Base-by-base conservation (phyloP, 2,113 vertebrate species). In the Motacilla alba region DNA sequence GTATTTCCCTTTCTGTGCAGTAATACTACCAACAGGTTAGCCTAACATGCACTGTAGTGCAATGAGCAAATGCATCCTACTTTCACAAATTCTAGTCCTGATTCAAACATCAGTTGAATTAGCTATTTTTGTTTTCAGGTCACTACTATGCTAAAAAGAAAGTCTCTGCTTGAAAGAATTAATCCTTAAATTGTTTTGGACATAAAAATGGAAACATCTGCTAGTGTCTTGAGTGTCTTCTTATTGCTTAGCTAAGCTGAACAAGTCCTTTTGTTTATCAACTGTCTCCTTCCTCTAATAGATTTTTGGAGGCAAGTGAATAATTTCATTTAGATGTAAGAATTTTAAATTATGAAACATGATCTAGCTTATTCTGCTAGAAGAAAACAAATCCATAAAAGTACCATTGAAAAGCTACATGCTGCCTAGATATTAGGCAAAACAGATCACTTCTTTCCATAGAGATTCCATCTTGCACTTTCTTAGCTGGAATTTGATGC, bases 181-280 rank as follows among this genome's bases (percentile, higher is more conserved):
- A 94, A 87, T 90, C 62, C 60, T 90, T 91, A 81, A 52, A 88
- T 94, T 95, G 83, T 12, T 94, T 91, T 53, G 69, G 80, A 50
- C 74, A 46, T 92, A 83, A 90, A 94, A 95, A 79, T 75, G n/a
- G 58, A 89, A 95, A 53, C 50, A 72, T 93, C 59, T 82, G 52
- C 74, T 82, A 73, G 37, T 86, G 53, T 82, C 75, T 81, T 58
- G 68, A 83, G 77, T 23, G 7, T 68, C 7, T 35, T 35, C 35
- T 35, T 35, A 35, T 35, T 35, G 53, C 78, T 93, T 78, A 92
- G 49, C 92, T 95, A 93, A 93, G 89, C 80, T 35, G 35, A 76
- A 2, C 82, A 87, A 58, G 22, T 79, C 23, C 20, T 78, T 74
- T 88, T 87, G 49, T 90, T 89, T 89, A 70, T 83, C 78, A 75